Evolutionary conservation across 2,797 vertebrate species (phyloP).

Genomic region (Myotis planiceps): DNA sequence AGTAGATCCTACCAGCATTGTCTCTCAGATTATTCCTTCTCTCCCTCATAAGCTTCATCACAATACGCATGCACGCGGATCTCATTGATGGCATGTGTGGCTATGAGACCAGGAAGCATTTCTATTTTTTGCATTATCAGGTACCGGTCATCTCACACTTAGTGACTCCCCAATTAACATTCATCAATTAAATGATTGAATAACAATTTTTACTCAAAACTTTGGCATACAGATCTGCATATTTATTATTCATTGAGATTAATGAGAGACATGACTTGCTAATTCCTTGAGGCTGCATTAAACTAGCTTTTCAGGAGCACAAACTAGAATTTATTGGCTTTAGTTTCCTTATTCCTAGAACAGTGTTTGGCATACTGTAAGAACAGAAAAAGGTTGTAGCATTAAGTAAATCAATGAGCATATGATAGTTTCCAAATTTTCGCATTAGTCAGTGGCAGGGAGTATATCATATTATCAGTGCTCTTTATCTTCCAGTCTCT

Average conservation of each 20-base stretch:
- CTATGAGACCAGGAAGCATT: background rate
- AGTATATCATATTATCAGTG: background rate
- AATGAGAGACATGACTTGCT: background rate
- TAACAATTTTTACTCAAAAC: background rate
- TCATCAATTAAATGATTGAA: background rate
- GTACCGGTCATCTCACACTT: background rate
- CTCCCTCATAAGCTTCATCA: background rate
- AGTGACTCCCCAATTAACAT: background rate
- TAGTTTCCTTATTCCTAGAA: background rate
- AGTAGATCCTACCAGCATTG: background rate
- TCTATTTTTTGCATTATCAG: background rate
- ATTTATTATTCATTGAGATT: background rate
- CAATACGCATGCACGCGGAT: accelerated
- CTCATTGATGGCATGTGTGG: background rate
- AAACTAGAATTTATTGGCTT: background rate
- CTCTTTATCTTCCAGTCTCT: background rate
- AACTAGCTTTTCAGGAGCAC: background rate
- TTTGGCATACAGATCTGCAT: background rate
- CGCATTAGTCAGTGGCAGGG: background rate
- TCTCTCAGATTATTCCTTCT: background rate
- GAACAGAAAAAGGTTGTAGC: background rate
- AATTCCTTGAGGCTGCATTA: background rate
- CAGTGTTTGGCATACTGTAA: background rate
- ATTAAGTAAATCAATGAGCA: background rate
- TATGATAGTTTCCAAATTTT: background rate